Evolutionary conservation across 2,888 invertebrate species (phyloP), one percentile per base, ranked within the genome.

Genomic region (Apodemia hepburni): DNA sequence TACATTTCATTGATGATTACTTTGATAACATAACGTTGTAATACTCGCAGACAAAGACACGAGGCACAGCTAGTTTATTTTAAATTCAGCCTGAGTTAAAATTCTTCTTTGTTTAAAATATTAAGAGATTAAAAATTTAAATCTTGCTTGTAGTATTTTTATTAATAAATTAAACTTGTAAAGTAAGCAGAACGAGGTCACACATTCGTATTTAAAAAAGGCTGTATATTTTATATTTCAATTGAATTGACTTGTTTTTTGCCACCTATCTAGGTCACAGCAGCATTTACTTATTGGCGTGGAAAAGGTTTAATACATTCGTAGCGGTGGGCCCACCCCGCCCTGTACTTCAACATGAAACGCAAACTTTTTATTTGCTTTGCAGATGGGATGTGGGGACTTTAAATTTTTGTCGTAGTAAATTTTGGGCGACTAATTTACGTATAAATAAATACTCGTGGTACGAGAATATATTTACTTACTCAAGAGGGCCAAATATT

Each of bases 231-330:
- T 33, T 81, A 81, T 77, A 76, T 74, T 77, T 78, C 75, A 76
- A 70, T 77, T 73, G 76, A 75, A 76, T 77, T 74, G 73, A 70
- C 65, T 70, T 66, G 84, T 82, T 81, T 81, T 51, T 82, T 35
- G 2, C 35, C 82, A 84, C 81, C 81, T 87, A 78, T 76, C 66
- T 71, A 76, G 77, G 81, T 85, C 84, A 82, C 79, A 84, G 84
- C 82, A 84, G 82, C 84, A 83, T 87, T 87, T 87, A 85, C 86
- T 87, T 87, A 87, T 86, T 84, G 87, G 82, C 80, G 82, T 79
- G 83, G 82, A 85, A 87, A 83, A 83, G 82, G 82, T 81, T 78
- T 42, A 42, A 75, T 76, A 79, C 84, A 82, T 84, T 78, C 73
- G 75, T 75, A 75, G 76, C 75, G 75, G 77, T 15, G 42, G 42